These are phyloP conservation scores for Pangasius sanitwongsei DNA, from an alignment of 2,797 vertebrate genomes.

Conservation along the genomic window DNA sequence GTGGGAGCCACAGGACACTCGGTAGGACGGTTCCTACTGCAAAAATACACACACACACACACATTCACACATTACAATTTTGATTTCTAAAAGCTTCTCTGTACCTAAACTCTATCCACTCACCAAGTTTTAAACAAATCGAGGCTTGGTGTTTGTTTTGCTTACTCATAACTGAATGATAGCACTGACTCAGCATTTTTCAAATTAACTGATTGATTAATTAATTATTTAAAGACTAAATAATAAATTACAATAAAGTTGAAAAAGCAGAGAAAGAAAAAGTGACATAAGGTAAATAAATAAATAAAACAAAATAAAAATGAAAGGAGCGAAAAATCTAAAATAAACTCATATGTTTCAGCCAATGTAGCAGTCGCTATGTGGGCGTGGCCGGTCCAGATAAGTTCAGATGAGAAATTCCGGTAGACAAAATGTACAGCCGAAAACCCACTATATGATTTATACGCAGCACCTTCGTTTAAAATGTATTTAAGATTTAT, in stretches of 20 bases:
- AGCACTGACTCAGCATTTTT: neutral
- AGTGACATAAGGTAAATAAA: neutral
- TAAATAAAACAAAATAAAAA: no score
- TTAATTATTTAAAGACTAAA: neutral
- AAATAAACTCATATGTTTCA: neutral
- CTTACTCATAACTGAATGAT: neutral
- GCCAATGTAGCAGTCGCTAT: neutral
- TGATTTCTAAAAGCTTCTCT: neutral
- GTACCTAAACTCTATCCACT: neutral
- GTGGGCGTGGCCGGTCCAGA: neutral
- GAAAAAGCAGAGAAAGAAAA: neutral
- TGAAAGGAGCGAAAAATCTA: neutral
- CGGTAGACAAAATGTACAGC: neutral
- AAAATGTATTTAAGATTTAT: neutral
- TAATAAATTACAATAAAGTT: neutral
- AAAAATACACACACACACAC: slow-evolving; percentile 27
- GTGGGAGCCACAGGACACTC: slow-evolving; percentile 60
- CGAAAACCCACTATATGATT: neutral
- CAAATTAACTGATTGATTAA: neutral
- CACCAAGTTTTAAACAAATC: neutral
- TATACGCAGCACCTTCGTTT: neutral
- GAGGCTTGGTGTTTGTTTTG: neutral
- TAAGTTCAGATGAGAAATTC: neutral
- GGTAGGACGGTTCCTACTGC: slow-evolving; percentile 53
- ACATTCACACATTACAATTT: neutral